These are phyloP conservation scores for Habrosyne pyritoides DNA, from an alignment of 2,888 invertebrate species.

Conservation along the genomic window DNA sequence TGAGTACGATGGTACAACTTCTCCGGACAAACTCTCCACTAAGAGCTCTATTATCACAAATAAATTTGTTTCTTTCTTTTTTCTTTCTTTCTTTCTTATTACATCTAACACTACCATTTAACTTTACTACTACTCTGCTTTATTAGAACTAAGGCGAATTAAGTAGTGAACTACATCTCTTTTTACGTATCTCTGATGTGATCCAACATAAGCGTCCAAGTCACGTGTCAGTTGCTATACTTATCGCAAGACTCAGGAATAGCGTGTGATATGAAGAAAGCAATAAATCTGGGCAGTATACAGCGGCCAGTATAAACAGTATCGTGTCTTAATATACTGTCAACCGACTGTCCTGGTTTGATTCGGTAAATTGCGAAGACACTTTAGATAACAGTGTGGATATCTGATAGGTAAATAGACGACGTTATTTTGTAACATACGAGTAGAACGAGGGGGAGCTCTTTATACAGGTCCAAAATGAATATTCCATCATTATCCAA, in stretches of 20 bases:
- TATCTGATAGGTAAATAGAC: neutral
- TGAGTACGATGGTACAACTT: too few species aligned
- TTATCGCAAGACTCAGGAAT: neutral
- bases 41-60: too few species aligned
- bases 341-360: neutral
- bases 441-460: neutral
- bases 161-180: too few species aligned
- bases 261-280: neutral
- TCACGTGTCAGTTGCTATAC: neutral
- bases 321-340: neutral
- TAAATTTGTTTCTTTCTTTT: too few species aligned
- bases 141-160: too few species aligned
- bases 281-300: neutral
- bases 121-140: too few species aligned
- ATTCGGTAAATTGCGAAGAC: neutral
- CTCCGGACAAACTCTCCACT: too few species aligned
- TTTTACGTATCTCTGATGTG: too few species aligned
- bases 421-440: neutral
- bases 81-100: too few species aligned
- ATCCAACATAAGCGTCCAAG: neutral
- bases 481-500: too few species aligned
- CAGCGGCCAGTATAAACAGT: neutral
- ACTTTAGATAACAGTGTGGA: neutral
- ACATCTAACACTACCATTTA: too few species aligned
- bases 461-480: too few species aligned